Evolutionary conservation across 2,888 invertebrate species (phyloP), one percentile per base, ranked within the genome.

Genomic region (Trachelus stipa): DNA sequence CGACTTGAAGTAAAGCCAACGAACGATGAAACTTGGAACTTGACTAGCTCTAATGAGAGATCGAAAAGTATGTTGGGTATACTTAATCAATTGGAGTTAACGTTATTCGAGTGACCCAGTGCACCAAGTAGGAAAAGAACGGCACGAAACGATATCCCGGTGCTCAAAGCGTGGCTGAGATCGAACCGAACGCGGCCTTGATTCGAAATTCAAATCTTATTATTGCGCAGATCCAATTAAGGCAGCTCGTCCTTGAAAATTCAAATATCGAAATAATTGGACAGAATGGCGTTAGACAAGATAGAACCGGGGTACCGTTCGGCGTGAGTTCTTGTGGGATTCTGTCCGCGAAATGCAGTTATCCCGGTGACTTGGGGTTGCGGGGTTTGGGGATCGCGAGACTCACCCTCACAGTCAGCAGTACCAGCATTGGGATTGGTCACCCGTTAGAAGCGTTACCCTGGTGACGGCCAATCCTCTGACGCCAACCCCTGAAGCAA

Each of bases 261-360:
- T 84, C 83, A 84, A 87, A 88, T 88, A 86, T 88, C 86, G 86
- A 84, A 86, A 87, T 88, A 87, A 88, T 87, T 83, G 85, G 81
- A 76, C 83, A 84, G 81, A 82, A 85, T 83, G 83, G 79, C 81
- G 83, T 80, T 81, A 85, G 80, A 81, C 80, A 81, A 79, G 81
- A 82, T 37, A 74, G 74, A 81, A 82, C 79, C 75, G 74, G 35
- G 15, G 33, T 74, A 87, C 88, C 87, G 89, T 83, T 90, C 90
- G 87, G 88, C 88, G 88, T 88, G 91, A 90, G 89, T 90, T 90
- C 91, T 90, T 90, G 89, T 89, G 89, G 89, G 90, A 90, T 90
- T 90, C 91, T 91, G 91, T 88, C 89, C 88, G 86, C 89, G 89
- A 90, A 91, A 91, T 90, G 90, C 88, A 91, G 90, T 91, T 90